These are phyloP conservation scores for Dasyornis broadbenti DNA, from an alignment of 2,113 vertebrate genomes.

Conservation along the genomic window DNA sequence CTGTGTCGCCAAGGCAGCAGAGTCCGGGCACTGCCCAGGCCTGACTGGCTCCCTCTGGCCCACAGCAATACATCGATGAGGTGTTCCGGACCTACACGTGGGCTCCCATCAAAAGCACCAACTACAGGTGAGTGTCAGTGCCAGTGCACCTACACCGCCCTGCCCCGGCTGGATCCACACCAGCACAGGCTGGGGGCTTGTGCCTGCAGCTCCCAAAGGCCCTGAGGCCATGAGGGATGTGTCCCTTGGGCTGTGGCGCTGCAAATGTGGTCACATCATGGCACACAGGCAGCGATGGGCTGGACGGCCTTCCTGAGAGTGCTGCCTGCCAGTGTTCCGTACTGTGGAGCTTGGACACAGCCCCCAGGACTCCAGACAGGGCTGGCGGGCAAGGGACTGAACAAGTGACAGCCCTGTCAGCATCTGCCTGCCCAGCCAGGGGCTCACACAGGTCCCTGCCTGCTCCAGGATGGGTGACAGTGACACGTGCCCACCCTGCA, in stretches of 20 bases:
- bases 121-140: conserved; percentile 85
- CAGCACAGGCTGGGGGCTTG: background rate
- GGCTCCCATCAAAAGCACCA: conserved; percentile 92
- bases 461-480: background rate
- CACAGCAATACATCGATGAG: conserved; percentile 93
- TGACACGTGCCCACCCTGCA: background rate
- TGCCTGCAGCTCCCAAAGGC: background rate
- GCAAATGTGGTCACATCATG: background rate
- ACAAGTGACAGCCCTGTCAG: background rate
- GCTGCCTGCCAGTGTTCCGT: fast-evolving
- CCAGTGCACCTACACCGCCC: fast-evolving
- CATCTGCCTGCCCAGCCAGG: background rate
- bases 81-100: conserved; percentile 91
- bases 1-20: background rate
- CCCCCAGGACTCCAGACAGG: background rate
- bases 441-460: background rate
- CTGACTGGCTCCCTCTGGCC: conserved; percentile 39
- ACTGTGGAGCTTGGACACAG: fast-evolving
- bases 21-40: background rate
- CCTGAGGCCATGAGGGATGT: fast-evolving
- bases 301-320: background rate
- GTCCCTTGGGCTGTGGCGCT: fast-evolving
- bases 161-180: fast-evolving
- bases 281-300: background rate
- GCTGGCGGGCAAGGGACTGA: fast-evolving